Percentiles rank a stretch among this genome's conserved stretches.
Evolutionary conservation across 2,797 vertebrate species (phyloP).

Genomic region (Lophius americanus): DNA sequence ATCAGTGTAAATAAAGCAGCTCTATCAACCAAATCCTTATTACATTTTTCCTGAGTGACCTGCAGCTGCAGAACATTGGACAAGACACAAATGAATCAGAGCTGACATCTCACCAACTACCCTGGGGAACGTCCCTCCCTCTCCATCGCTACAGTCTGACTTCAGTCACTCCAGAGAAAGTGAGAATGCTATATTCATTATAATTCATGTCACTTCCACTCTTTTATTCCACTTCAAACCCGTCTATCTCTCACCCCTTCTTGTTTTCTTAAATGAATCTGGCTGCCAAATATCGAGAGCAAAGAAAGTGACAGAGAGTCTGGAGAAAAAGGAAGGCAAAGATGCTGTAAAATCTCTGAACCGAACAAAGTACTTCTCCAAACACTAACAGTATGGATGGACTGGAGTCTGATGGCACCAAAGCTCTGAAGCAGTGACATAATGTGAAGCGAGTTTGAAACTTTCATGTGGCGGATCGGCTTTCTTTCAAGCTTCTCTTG

Average conservation of each 20-base stretch:
- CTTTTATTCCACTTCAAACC: conserved; percentile 38
- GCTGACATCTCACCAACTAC: conserved; percentile 43
- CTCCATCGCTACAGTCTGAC: conserved; percentile 42
- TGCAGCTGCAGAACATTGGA: conserved; percentile 44
- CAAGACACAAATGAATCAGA: conserved; percentile 59
- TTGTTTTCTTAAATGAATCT: conserved; percentile 20
- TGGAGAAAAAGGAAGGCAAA: not conserved
- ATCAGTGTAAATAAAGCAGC: no score
- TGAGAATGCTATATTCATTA: conserved; percentile 26
- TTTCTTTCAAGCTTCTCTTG: conserved; percentile 28
- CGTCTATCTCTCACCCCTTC: conserved; percentile 21
- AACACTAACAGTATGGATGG: conserved; percentile 5
- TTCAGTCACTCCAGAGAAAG: conserved; percentile 50
- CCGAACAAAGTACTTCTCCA: conserved; percentile 21
- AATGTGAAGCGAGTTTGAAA: conserved; percentile 1
- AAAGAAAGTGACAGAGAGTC: conserved; percentile 5
- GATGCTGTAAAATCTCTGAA: conserved; percentile 4
- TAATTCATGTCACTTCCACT: conserved; percentile 20
- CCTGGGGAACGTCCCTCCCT: conserved; percentile 32
- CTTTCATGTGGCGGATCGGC: conserved; percentile 12
- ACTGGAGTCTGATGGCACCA: not conserved
- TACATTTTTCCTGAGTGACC: not conserved
- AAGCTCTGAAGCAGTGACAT: not conserved
- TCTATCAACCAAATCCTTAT: no score
- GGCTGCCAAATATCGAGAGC: conserved; percentile 23